Base-by-base conservation (phyloP, 23 tunicate genomes). In the Oikopleura dioica region DNA sequence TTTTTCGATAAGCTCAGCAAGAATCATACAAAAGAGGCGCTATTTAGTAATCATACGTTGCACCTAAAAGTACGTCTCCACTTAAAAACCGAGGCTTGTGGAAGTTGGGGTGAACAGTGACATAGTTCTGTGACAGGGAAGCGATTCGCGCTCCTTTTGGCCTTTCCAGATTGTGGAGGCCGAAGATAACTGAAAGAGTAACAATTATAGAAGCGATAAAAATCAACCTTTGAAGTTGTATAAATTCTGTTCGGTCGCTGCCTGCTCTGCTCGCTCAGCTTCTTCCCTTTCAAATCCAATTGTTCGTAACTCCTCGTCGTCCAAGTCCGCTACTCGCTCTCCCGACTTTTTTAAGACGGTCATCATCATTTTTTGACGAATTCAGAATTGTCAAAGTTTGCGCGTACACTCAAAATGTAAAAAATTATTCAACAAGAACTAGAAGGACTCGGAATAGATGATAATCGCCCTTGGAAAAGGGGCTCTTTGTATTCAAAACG, bases 171-270 rank as follows among this genome's bases (percentile, higher is more conserved):
- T 63, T 31, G 26, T 63, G 72, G 33, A 63, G 72, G 2, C 72
- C 72, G 72, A 63, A 63, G 26, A 63, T 63, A 24, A 63, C 72
- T 44, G 55, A 21, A 44, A 44, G n/a, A n/a, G n/a, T n/a, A n/a
- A n/a, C n/a, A n/a, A n/a, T n/a, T n/a, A n/a, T n/a, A n/a, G 9
- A 44, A 44, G 9, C 21, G 55, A 9, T 44, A 9, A 21, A 44
- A 9, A 44, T 21, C 55, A 44, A 44, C 21, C 55, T 63, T 63
- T 24, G 33, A 63, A 63, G 4, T 63, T 63, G 33, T 63, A 63
- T 12, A 16, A 63, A 12, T 63, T 63, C 16, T 63, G 30, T 12
- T 23, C 29, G 29, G 16, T 31, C 33, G 29, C 33, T 63, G 29
- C 72, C 30, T 5, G 30, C 26, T 63, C 72, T 21, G 33, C 33